phyloP scores from a whole-genome alignment of 2,888 invertebrate species.

The Melinaea marsaeus region DNA sequence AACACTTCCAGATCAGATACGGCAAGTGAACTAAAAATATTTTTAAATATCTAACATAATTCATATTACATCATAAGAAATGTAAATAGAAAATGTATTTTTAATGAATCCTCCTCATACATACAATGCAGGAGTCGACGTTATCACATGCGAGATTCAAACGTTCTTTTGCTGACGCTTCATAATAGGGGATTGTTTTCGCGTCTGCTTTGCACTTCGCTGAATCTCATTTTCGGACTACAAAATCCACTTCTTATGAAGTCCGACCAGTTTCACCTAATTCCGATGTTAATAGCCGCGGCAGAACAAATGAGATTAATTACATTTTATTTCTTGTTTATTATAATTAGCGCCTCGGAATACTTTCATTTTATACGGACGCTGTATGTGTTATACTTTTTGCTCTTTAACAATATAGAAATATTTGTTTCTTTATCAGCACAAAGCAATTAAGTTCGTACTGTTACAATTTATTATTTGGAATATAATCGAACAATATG shows the following conservation, averaged over 20 bases:
- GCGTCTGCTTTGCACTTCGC: conserved; percentile 73
- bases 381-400: conserved; percentile 27
- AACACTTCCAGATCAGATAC: neutral
- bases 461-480: conserved; percentile 57
- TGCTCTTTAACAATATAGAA: conserved; percentile 37
- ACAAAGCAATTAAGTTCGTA: conserved; percentile 59
- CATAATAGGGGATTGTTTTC: conserved; percentile 68
- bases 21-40: neutral
- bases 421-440: conserved; percentile 24
- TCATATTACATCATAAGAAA: conserved; percentile 8
- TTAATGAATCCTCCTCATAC: conserved; percentile 13
- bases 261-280: conserved; percentile 62
- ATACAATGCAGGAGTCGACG: conserved; percentile 28
- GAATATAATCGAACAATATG: conserved; percentile 66
- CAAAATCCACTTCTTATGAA: conserved; percentile 48
- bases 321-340: conserved; percentile 43
- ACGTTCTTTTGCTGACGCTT: conserved; percentile 51
- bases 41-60: neutral
- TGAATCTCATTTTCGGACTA: conserved; percentile 55
- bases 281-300: conserved; percentile 60
- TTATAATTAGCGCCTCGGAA: conserved; percentile 52
- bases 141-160: conserved; percentile 49
- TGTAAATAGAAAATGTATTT: neutral
- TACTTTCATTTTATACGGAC: conserved; percentile 36
- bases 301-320: conserved; percentile 65